A percentile compares a stretch with the other conserved stretches of the same genome.
These are phyloP conservation scores for Chrysolina americana DNA, from an alignment of 2,888 invertebrate genomes.

Conservation along the genomic window DNA sequence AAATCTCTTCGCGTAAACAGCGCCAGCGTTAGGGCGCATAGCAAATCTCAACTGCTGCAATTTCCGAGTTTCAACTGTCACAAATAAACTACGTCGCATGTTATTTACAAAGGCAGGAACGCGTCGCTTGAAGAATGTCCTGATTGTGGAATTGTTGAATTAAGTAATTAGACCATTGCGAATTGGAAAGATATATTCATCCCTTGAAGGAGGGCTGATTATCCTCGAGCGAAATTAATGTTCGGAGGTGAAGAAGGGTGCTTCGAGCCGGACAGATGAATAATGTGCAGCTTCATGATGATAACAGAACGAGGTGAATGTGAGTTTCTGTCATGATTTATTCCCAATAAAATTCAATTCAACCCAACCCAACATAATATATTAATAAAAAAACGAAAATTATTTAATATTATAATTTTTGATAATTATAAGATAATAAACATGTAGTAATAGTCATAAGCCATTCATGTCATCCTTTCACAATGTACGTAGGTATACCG, in stretches of 20 bases:
- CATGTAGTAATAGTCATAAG: no score
- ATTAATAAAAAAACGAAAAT: no score
- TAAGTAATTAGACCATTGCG: conserved; percentile 7
- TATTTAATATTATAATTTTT: no score
- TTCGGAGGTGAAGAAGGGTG: background rate
- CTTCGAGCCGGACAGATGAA: background rate
- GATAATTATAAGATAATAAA: no score
- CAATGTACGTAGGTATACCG: no score
- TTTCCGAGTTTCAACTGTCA: conserved; percentile 21
- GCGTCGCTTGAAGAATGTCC: conserved; percentile 16
- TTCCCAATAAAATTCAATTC: no score
- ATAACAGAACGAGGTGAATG: background rate
- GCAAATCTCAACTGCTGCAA: conserved; percentile 20
- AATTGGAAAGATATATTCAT: conserved; percentile 11
- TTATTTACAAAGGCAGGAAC: conserved; percentile 16
- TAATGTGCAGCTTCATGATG: background rate
- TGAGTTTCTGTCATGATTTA: background rate
- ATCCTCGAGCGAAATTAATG: background rate
- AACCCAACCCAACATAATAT: no score
- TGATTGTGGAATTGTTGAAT: conserved; percentile 28
- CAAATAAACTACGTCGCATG: conserved; percentile 18
- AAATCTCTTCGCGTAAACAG: conserved; percentile 20
- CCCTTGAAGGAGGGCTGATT: background rate
- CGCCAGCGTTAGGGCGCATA: background rate
- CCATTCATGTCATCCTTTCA: no score